phyloP scores from a whole-genome alignment of 2,113 vertebrate species.

The Callaeas wilsoni region DNA sequence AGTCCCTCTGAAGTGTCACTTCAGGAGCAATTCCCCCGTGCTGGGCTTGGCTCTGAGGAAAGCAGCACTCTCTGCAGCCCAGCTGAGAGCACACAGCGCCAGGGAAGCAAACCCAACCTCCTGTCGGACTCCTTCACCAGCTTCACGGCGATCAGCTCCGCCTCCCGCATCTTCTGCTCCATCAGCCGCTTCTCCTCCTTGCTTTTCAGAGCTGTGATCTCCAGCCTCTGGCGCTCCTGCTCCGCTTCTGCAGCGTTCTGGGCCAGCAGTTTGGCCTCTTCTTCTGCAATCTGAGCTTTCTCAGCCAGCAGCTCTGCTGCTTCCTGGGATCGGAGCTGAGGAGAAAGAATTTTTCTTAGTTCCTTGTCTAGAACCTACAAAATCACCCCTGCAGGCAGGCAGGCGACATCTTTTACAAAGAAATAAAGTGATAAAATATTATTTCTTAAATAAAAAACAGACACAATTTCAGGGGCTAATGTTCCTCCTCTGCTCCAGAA shows the following conservation, averaged over 20 bases:
- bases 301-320: conserved; percentile 89
- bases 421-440: background rate
- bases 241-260: conserved; percentile 91
- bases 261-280: conserved; percentile 89
- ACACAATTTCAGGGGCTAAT: background rate
- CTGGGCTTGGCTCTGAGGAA: background rate
- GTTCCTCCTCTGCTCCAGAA: background rate
- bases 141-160: conserved; percentile 87
- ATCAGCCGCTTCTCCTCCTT: conserved; percentile 90
- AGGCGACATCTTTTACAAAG: background rate
- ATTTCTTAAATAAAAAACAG: background rate
- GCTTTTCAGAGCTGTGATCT: conserved; percentile 86
- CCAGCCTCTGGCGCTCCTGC: conserved; percentile 86
- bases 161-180: conserved; percentile 94
- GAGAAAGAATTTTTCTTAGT: background rate
- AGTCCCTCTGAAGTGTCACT: background rate
- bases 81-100: background rate
- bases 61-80: background rate
- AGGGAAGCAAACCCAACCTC: conserved; percentile 65
- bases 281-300: conserved; percentile 92
- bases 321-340: conserved; percentile 86
- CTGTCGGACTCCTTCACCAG: conserved; percentile 90
- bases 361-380: background rate
- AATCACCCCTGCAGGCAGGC: background rate
- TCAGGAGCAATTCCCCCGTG: background rate